Percentiles rank a stretch among this genome's conserved stretches.
phyloP scores from a whole-genome alignment of 2,888 invertebrate genomes.

The Ptychoptera albimana region DNA sequence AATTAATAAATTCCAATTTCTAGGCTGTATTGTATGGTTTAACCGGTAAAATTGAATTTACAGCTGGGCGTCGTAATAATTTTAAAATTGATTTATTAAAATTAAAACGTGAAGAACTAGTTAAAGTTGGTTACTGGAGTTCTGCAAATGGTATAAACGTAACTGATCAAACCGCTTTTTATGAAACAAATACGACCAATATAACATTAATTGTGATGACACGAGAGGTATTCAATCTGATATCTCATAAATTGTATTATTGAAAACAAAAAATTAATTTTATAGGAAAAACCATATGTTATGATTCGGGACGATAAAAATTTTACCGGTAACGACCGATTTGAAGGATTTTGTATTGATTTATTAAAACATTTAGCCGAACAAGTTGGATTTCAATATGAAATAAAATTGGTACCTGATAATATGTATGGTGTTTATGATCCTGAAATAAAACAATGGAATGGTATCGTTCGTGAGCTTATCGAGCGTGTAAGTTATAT shows the following conservation, averaged over 20 bases:
- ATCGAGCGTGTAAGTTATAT: conserved; percentile 57
- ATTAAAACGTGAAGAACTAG: conserved; percentile 57
- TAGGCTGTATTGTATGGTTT: conserved; percentile 72
- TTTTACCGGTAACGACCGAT: conserved; percentile 70
- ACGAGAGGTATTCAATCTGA: conserved; percentile 50
- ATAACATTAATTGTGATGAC: conserved; percentile 84
- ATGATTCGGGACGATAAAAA: conserved; percentile 77
- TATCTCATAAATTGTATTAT: no score
- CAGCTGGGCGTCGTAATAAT: conserved; percentile 65
- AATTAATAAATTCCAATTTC: neutral
- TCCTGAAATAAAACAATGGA: conserved; percentile 77
- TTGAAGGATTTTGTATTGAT: conserved; percentile 87
- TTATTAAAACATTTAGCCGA: conserved; percentile 66
- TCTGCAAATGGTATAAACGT: conserved; percentile 59
- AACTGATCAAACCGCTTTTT: conserved; percentile 74
- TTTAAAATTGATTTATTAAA: conserved; percentile 76
- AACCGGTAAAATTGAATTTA: conserved; percentile 77
- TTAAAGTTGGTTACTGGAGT: conserved; percentile 72
- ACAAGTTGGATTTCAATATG: conserved; percentile 77
- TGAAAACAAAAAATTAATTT: no score
- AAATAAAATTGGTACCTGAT: conserved; percentile 69
- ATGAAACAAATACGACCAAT: conserved; percentile 64
- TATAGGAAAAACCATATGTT: conserved; percentile 80
- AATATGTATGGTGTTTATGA: conserved; percentile 80
- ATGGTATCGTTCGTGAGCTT: conserved; percentile 73